These are phyloP conservation scores for Drosophila lutescens DNA, from an alignment of 2,888 invertebrate genomes.

Conservation along the genomic window DNA sequence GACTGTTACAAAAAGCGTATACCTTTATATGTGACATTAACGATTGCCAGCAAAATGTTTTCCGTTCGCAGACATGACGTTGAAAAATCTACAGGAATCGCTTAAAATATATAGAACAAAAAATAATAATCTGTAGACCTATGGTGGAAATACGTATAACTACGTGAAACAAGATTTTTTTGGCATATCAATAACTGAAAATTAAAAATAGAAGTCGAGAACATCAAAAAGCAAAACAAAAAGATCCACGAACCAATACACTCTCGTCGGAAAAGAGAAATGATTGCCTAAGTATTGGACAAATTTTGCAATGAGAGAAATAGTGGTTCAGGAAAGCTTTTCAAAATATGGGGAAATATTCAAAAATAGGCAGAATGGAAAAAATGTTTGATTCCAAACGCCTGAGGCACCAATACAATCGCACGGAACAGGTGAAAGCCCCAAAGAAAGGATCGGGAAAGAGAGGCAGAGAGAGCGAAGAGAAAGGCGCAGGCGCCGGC, in stretches of 20 bases:
- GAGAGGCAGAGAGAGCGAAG: conserved; percentile 12
- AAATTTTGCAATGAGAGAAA: conserved; percentile 49
- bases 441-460: conserved; percentile 20
- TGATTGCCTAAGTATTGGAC: conserved; percentile 29
- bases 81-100: conserved; percentile 53
- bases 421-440: conserved; percentile 39
- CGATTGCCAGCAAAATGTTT: conserved; percentile 42
- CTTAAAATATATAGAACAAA: conserved; percentile 22
- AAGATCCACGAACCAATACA: conserved; percentile 33
- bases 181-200: conserved; percentile 81
- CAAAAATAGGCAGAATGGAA: conserved; percentile 38
- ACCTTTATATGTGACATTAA: conserved; percentile 12
- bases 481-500: conserved; percentile 37
- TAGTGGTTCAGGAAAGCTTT: conserved; percentile 46
- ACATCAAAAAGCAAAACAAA: conserved; percentile 46
- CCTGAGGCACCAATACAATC: conserved; percentile 21
- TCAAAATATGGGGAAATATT: conserved; percentile 51
- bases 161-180: conserved; percentile 58
- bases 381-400: conserved; percentile 20
- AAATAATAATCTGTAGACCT: conserved; percentile 49
- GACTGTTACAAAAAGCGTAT: conserved; percentile 13
- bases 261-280: conserved; percentile 22
- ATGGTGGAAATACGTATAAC: conserved; percentile 29
- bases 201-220: conserved; percentile 72
- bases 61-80: conserved; percentile 52